Evolutionary conservation across 30 jellyfish, hydroid and myxozoan genomes (phyloP).

Genomic region (Chrysaora quinquecirrha): DNA sequence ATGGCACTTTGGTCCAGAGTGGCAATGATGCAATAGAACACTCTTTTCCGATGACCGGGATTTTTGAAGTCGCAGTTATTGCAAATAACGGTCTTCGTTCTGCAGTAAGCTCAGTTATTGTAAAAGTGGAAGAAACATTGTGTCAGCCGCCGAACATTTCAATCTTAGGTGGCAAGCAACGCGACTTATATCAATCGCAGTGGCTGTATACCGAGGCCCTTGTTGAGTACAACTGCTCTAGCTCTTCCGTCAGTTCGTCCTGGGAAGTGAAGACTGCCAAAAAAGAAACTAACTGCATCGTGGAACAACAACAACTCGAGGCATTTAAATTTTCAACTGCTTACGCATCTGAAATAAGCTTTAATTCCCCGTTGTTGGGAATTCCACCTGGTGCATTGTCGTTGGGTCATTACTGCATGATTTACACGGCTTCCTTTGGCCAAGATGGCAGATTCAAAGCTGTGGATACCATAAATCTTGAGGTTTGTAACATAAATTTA

Average conservation of each 20-base stretch:
- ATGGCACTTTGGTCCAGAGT: not conserved
- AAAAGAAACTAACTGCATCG: conserved; percentile 44
- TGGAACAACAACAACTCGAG: conserved; percentile 10
- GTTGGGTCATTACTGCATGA: conserved; percentile 75
- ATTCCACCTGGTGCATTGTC: conserved; percentile 76
- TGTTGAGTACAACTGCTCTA: conserved; percentile 58
- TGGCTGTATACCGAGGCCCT: conserved; percentile 87
- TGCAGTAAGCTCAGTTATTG: not conserved
- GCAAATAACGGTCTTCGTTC: conserved; percentile 25
- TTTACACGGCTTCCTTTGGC: conserved; percentile 70
- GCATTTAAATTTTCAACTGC: not conserved
- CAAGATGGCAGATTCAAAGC: conserved; percentile 18
- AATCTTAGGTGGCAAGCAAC: conserved; percentile 40
- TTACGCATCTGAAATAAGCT: not conserved
- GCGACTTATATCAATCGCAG: conserved; percentile 53
- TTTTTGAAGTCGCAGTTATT: conserved; percentile 10
- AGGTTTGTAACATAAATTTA: conserved; percentile 30
- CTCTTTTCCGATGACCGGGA: conserved; percentile 23
- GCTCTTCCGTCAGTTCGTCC: conserved; percentile 32
- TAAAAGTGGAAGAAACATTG: conserved; percentile 15
- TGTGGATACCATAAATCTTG: conserved; percentile 13
- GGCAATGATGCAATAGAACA: not conserved
- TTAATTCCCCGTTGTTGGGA: conserved; percentile 63
- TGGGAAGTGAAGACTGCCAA: conserved; percentile 71
- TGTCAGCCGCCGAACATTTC: conserved; percentile 69